Base-by-base conservation (phyloP, 2,113 vertebrate genomes). In the Upupa epops region DNA sequence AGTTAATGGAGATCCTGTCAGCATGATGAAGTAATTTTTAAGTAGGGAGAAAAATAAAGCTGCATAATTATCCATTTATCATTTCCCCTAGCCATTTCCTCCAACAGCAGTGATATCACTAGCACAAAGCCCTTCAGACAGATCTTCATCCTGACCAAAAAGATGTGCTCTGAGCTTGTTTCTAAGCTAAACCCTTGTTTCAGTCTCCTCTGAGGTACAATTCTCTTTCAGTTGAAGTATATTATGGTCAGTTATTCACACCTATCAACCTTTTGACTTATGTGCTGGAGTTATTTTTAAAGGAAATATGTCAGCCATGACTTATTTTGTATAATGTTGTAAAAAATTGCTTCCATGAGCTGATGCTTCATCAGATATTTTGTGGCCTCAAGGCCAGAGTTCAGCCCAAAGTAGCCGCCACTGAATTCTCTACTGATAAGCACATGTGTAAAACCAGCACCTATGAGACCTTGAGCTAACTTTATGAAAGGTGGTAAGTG, bases 271-370 rank as follows among this genome's bases (percentile, higher is more conserved):
- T 81, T 86, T 90, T 91, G 73, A 90, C 91, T 93, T 90, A 95
- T 92, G 91, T 96, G 55, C 54, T 69, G 86, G 86, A 75, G 90
- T 90, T 95, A 88, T 75, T 81, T 36, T 66, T 86, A 51, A 58
- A 86, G 55, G 59, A 91, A 61, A 83, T 70, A 79, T 66, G 91
- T 94, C 93, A 94, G 16, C 66, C 25, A 26, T 92, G 71, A 93
- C 89, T 94, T 96, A 89, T 89, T 91, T 78, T 95, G 36, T 87
- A 82, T 93, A 40, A 88, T 90, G 81, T 71, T 95, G 29, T 61
- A 93, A 88, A 32, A 88, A 94, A 92, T 82, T 75, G 9, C 22
- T 79, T 92, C 72, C 28, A 69, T 73, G 78, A 89, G 4, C 15
- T 29, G 70, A 90, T 79, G 66, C 31, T 86, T 95, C 81, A 66